phyloP scores from a whole-genome alignment of 2,888 invertebrate genomes.

The Odontocerum albicorne region DNA sequence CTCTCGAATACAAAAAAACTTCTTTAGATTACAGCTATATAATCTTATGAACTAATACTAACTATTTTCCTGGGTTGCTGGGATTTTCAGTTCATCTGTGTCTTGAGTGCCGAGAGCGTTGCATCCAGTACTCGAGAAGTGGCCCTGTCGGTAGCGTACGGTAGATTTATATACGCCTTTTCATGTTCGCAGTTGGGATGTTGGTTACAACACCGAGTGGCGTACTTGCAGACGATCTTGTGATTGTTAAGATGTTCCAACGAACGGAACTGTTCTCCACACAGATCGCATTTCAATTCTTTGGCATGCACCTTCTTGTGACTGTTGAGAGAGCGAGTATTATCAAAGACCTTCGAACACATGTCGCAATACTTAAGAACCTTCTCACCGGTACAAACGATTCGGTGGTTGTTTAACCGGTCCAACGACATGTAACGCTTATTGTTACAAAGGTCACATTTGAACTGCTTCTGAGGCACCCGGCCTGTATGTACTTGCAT shows the following conservation, averaged over 20 bases:
- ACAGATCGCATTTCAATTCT: conserved; percentile 56
- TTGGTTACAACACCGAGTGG: conserved; percentile 52
- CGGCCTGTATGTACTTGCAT: conserved; percentile 60
- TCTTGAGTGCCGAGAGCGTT: conserved; percentile 54
- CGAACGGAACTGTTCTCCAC: conserved; percentile 56
- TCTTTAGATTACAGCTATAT: too few species aligned
- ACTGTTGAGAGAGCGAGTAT: conserved; percentile 57
- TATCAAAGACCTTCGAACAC: conserved; percentile 59
- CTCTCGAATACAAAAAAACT: too few species aligned
- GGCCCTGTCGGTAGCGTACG: conserved; percentile 55
- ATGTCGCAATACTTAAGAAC: conserved; percentile 58
- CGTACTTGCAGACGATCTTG: conserved; percentile 53
- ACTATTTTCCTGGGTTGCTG: too few species aligned
- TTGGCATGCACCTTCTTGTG: conserved; percentile 59
- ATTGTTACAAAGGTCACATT: conserved; percentile 58
- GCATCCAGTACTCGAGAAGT: conserved; percentile 53
- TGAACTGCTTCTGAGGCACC: conserved; percentile 58
- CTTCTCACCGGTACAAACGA: conserved; percentile 57
- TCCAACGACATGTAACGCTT: conserved; percentile 58
- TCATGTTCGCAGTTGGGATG: conserved; percentile 58
- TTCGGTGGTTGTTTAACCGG: conserved; percentile 57
- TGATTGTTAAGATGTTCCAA: conserved; percentile 57
- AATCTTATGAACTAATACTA: too few species aligned
- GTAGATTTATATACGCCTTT: conserved; percentile 57
- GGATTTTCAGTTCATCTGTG: conserved; percentile 55